Percentiles rank a stretch among this genome's conserved stretches.
Evolutionary conservation across 35 echinoderm and acorn worm species (phyloP).

Genomic region (Apostichopus japonicus): DNA sequence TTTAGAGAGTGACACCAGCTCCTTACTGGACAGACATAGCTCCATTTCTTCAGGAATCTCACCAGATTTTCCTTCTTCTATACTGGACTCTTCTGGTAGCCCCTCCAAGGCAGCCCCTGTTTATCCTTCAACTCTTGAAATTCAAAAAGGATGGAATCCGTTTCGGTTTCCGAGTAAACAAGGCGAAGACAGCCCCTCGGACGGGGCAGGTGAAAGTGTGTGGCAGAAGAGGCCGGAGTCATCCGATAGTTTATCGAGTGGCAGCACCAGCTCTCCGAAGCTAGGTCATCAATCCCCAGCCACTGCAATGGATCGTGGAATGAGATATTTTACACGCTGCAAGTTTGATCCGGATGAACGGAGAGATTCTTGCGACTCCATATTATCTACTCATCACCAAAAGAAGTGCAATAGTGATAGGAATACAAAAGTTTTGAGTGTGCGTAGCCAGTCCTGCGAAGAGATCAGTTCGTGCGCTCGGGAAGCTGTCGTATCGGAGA

Average conservation of each 20-base stretch:
- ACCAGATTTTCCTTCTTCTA: conserved; percentile 60
- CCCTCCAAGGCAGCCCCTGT: conserved; percentile 35
- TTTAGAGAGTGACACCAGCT: conserved; percentile 66
- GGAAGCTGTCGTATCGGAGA: conserved; percentile 90
- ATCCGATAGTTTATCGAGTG: conserved; percentile 55
- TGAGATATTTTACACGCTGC: conserved; percentile 75
- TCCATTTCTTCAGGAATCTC: conserved; percentile 86
- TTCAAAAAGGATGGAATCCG: conserved; percentile 72
- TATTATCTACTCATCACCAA: conserved; percentile 9
- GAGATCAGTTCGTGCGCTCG: conserved; percentile 88
- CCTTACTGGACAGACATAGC: conserved; percentile 64
- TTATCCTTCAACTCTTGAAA: conserved; percentile 42
- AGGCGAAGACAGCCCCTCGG: conserved; percentile 50
- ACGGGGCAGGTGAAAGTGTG: conserved; percentile 55
- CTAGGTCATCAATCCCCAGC: conserved; percentile 50
- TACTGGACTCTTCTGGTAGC: conserved; percentile 41
- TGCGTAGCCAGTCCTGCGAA: conserved; percentile 90
- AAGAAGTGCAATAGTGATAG: conserved; percentile 78
- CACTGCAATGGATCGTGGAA: conserved; percentile 68
- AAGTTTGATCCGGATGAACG: conserved; percentile 70
- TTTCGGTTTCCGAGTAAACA: conserved; percentile 67
- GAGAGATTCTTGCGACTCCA: conserved; percentile 66
- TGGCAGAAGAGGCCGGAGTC: conserved; percentile 77
- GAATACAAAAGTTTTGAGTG: conserved; percentile 59
- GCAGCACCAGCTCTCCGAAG: conserved; percentile 22